Evolutionary conservation across 2,888 invertebrate species (phyloP), one percentile per base, ranked within the genome.

Genomic region (Harmothoe impar): DNA sequence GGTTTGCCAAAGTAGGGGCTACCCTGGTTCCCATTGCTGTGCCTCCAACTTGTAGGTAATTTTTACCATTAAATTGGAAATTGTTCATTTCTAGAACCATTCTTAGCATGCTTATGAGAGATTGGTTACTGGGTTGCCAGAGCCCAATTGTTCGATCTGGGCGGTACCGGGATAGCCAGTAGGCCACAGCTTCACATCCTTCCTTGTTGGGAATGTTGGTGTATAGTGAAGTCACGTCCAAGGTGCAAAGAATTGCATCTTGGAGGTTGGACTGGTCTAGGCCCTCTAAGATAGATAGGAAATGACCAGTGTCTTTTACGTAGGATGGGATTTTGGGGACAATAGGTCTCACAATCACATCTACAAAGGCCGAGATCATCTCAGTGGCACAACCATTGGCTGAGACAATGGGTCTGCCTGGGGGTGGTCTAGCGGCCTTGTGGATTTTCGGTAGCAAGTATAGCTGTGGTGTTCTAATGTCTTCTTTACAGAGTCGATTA

Each of bases 341-440:
- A 0, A 29, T 25, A 17, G 72, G 72, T 0, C 17, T 72, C 29
- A 72, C 15, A 25, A 72, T 29, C 15, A 72, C 25, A 25, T 72
- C 72, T 25, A 72, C 17, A 1, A 72, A 72, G 3, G 72, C 72
- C 0, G 72, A 72, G 0, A 72, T 12, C 29, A 15, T 72, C 17
- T 72, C 72, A 29, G 72, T 72, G 72, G 72, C 29, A 29, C 72
- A 72, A 3, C 72, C 31, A 72, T 72, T 72, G 29, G 72, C 72
- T 72, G 72, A 72, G 72, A 72, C 72, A 15, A 72, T 29, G 1
- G 72, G 72, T 72, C 29, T n/a, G 0, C 72, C 72, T 5, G 29
- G 72, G 0, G 29, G 72, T 1, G 29, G 25, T 23, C 5, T 0
- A 15, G 3, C 31, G 7, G 20, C 5, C 17, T 72, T 72, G 29